Base-by-base conservation (phyloP, 2,113 vertebrate species). In the Telmatochromis sp. region DNA sequence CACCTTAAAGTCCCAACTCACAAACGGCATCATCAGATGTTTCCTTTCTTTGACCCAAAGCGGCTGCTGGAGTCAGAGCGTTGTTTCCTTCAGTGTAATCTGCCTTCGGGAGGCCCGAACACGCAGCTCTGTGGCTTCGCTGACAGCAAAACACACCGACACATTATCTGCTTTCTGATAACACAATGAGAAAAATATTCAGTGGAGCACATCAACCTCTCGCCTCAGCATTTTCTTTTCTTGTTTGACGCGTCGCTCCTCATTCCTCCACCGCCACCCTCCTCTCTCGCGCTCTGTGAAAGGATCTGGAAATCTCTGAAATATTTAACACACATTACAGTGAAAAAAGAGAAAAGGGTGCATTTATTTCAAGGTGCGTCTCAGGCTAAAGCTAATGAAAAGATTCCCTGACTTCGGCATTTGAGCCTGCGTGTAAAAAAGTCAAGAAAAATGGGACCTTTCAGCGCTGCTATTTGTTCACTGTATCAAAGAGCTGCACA, bases 371-470 rank as follows among this genome's bases (percentile, higher is more conserved):
- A 79, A 90, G 49, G 5, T 73, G 89, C 82, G 88, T 93, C 86
- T 88, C 87, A 94, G 88, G 87, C 86, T 42, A 37, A 65, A 86
- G 83, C 80, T 91, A 90, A 95, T 94, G 93, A 95, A 93, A 93
- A 89, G 94, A 91, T 92, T 89, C 87, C 81, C 86, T 23, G 82
- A 88, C 60, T 89, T 70, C 68, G 82, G 87, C 90, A 80, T 93
- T 86, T 87, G 83, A 88, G 87, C 6, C 80, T 15, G 45, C 9
- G 28, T 87, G 23, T 49, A 58, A 78, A 88, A 75, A 58, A 84
- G 83, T 79, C 35, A 28, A 90, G 88, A 89, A 40, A 92, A 91
- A 91, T 68, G 33, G 60, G 82, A 90, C 81, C 89, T 86, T 89
- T 93, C 84, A 80, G 4, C 4, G 81, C 42, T 11, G 83, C 89